phyloP scores from a whole-genome alignment of 2,797 vertebrate species.

The Chromis chromis region DNA sequence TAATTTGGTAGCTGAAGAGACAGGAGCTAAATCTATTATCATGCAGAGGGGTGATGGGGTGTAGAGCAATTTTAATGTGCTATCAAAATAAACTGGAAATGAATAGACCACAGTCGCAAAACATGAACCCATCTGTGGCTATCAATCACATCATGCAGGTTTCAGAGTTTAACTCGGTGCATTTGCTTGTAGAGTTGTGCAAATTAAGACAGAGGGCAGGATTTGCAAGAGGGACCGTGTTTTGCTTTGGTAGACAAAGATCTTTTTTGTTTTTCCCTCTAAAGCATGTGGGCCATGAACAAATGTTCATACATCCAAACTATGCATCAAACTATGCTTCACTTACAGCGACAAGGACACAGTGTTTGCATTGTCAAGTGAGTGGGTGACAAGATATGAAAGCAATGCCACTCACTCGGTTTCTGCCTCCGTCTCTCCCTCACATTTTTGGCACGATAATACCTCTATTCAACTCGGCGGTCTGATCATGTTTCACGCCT shows the following conservation, averaged over 20 bases:
- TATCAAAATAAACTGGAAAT: neutral
- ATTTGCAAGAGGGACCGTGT: constrained; percentile 1
- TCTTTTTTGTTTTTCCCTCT: constrained; percentile 6
- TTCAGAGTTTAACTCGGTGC: neutral
- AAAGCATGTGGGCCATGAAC: constrained; percentile 50
- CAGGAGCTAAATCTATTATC: constrained; percentile 21
- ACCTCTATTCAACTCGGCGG: constrained; percentile 65
- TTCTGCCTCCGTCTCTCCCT: constrained; percentile 40
- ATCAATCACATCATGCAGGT: neutral
- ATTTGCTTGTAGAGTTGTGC: neutral
- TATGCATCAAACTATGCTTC: constrained; percentile 49
- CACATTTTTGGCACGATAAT: constrained; percentile 67
- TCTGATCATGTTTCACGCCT: constrained; percentile 78
- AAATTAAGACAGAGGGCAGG: constrained; percentile 8
- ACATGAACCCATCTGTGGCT: neutral
- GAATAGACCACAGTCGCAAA: neutral
- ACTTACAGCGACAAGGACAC: constrained; percentile 46
- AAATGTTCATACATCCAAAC: constrained; percentile 63
- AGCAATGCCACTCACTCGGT: constrained; percentile 64
- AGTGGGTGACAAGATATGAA: constrained; percentile 76
- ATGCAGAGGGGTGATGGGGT: neutral
- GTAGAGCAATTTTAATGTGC: neutral
- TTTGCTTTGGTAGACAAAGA: constrained; percentile 35
- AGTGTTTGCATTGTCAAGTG: constrained; percentile 57
- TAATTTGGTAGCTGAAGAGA: constrained; percentile 7